Base-by-base conservation (phyloP, 2,888 invertebrate species). In the Melipona bicolor region DNA sequence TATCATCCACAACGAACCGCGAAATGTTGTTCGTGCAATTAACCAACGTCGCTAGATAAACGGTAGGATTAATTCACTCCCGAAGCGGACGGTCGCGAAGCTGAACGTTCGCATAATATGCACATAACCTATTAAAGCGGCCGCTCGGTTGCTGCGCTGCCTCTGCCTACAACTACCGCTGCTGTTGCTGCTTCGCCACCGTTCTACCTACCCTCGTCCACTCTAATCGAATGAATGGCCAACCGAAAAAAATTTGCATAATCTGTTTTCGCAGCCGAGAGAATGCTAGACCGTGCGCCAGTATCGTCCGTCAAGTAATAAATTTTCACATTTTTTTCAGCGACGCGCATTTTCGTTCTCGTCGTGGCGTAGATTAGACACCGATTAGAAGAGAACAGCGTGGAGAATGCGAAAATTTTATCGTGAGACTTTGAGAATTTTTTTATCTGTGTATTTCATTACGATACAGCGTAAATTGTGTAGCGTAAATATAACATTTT, bases 21-120 rank as follows among this genome's bases (percentile, higher is more conserved):
- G 32, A 62, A 77, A 74, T 77, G 76, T 87, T 81, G 81, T 81
- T 62, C 77, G 74, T 69, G 68, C 71, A 61, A 32, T 43, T 76
- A 73, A 71, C 76, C 76, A 50, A 13, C 68, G 69, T 76, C 76
- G 84, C 32, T 61, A 70, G 78, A 86, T 86, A 80, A 86, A 84
- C 76, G 77, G 54, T 68, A 11, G 67, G 78, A 88, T 88, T 87
- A 86, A 88, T 88, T 83, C 68, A 83, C 78, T 76, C 71, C 64
- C 50, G 75, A 67, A 76, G 65, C 81, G 75, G 50, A 74, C 67
- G 80, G 68, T 49, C 70, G 84, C 76, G 73, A 82, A 76, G 79
- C 87, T 71, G 77, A 79, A 78, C 85, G 70, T 56, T 75, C 56
- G 62, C 77, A 32, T 77, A 70, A 77, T 85, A 78, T 65, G 68